A percentile compares a stretch with the other conserved stretches of the same genome.
Conservation (phyloP, 2,113 vertebrate species). For the Catharus bicknelli region DNA sequence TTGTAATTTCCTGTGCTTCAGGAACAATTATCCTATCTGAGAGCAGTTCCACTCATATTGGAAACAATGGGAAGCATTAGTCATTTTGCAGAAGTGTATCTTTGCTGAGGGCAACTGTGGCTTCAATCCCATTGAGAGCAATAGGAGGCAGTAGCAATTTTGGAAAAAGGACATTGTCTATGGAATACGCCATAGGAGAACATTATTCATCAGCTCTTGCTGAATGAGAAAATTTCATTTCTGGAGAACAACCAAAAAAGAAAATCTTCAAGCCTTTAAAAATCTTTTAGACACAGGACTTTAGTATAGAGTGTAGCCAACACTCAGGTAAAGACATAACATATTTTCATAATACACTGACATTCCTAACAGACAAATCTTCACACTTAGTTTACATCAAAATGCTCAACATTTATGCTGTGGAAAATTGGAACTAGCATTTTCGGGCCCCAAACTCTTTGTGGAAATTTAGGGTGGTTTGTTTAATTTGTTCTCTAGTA, state of each 20-base stretch:
- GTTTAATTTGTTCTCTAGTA: neutral
- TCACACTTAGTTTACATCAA: neutral
- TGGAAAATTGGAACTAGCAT: neutral
- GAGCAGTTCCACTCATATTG: neutral
- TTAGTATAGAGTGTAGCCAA: neutral
- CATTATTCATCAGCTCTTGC: conserved; percentile 23
- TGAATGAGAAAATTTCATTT: conserved; percentile 12
- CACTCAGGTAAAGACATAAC: neutral
- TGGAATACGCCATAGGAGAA: conserved; percentile 32
- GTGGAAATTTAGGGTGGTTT: neutral
- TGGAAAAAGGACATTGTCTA: conserved; percentile 3
- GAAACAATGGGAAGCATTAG: conserved; percentile 49
- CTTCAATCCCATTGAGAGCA: conserved; percentile 37
- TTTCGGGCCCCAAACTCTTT: neutral
- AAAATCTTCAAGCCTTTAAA: neutral
- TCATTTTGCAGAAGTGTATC: conserved; percentile 34
- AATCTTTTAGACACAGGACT: neutral
- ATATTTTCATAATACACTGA: neutral
- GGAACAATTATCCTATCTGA: neutral
- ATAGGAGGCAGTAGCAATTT: conserved; percentile 49
- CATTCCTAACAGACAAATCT: neutral
- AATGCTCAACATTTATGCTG: neutral
- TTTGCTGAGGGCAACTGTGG: conserved; percentile 28
- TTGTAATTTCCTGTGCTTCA: neutral
- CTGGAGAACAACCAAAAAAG: neutral